phyloP scores from a whole-genome alignment of 2,113 vertebrate species.

The Odobenus rosmarus region DNA sequence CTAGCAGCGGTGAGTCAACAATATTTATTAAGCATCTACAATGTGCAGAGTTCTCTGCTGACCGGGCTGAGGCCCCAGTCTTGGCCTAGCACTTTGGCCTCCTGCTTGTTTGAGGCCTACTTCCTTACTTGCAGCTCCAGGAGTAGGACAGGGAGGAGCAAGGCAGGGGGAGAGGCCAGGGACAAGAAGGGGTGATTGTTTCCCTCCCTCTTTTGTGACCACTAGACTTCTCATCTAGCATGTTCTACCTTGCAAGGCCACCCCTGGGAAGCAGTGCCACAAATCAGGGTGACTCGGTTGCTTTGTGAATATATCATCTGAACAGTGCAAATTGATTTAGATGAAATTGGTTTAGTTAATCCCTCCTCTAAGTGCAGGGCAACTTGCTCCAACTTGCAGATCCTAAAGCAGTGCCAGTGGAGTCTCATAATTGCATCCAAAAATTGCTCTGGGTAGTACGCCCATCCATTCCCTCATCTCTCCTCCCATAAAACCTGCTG shows the following conservation, averaged over 20 bases:
- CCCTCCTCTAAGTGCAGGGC: constrained; percentile 55
- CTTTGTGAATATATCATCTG: constrained; percentile 57
- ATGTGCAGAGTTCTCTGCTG: constrained; percentile 18
- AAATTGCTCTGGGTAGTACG: constrained; percentile 62
- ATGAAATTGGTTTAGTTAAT: constrained; percentile 74
- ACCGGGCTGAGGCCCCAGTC: neutral
- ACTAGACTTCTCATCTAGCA: constrained; percentile 35
- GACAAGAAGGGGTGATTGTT: neutral
- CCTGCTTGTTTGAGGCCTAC: neutral
- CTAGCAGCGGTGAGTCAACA: constrained; percentile 53
- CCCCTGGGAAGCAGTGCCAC: constrained; percentile 10
- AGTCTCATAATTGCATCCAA: constrained; percentile 71
- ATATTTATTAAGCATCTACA: constrained; percentile 51
- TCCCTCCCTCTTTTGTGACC: constrained; percentile 39
- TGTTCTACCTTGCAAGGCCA: constrained; percentile 54
- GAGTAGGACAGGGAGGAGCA: neutral
- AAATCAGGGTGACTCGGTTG: constrained; percentile 60
- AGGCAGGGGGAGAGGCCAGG: neutral
- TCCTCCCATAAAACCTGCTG: constrained; percentile 76
- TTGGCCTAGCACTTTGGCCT: constrained; percentile 35
- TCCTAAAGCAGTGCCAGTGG: constrained; percentile 62
- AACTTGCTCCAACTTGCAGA: constrained; percentile 76
- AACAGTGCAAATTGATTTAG: constrained; percentile 69
- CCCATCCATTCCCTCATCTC: constrained; percentile 47
- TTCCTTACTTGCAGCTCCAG: neutral